phyloP scores from a whole-genome alignment of 1,140 invertebrate species.

The Neodiprion fabricii region DNA sequence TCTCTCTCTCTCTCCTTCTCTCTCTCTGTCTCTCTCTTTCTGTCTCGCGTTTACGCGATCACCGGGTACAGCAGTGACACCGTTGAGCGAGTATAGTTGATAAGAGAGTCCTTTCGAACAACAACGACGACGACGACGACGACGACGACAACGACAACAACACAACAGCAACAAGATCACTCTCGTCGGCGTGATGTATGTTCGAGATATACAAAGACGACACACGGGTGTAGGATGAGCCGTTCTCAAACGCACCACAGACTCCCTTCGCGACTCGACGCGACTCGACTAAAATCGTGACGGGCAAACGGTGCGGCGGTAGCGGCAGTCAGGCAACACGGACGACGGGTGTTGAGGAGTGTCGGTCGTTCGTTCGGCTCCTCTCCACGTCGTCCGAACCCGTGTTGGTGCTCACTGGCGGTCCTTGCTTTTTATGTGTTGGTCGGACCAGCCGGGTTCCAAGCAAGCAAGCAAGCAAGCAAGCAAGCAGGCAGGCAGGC shows the following conservation, averaged over 20 bases:
- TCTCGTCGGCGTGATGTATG: no score
- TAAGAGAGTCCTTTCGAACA: background rate
- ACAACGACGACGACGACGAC: slow-evolving; percentile 19
- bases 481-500: no score
- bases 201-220: background rate
- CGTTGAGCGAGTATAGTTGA: background rate
- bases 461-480: no score
- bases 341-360: background rate
- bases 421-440: no score
- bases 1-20: background rate
- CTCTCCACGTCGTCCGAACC: no score
- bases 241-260: background rate
- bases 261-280: slow-evolving; percentile 32
- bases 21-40: background rate
- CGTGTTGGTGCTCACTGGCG: no score
- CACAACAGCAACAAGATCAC: background rate
- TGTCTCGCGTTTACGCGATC: no score
- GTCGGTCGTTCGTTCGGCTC: background rate
- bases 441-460: no score
- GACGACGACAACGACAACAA: slow-evolving; percentile 21
- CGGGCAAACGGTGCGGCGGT: slow-evolving; percentile 21
- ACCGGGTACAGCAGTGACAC: background rate
- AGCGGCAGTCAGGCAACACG: no score
- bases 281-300: slow-evolving; percentile 34
- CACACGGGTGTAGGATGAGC: slow-evolving; percentile 8